Evolutionary conservation across 23 tunicate species (phyloP).

Genomic region (Halocynthia roretzi): DNA sequence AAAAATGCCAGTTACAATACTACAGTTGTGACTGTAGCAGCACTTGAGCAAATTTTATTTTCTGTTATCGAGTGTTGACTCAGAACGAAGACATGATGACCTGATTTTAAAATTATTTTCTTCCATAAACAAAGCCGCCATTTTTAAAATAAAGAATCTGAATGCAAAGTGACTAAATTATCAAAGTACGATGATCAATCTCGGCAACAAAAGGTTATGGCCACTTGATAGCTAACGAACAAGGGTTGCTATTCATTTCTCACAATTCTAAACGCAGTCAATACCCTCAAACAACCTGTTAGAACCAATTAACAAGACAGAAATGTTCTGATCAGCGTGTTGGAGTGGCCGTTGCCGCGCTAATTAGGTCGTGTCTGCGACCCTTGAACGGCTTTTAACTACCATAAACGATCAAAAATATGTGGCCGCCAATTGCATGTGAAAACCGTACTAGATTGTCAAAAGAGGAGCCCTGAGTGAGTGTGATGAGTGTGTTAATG

Average conservation of each 20-base stretch:
- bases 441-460: not conserved
- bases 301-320: constrained; percentile 8
- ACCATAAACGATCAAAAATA: not conserved
- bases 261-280: not conserved
- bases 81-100: too few species aligned
- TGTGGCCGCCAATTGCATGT: constrained; percentile 15
- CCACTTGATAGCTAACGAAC: not conserved
- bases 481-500: not conserved
- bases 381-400: constrained; percentile 8
- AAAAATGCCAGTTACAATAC: too few species aligned
- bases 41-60: too few species aligned
- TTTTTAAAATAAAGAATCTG: too few species aligned
- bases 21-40: too few species aligned
- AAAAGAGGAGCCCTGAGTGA: not conserved
- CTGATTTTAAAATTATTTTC: too few species aligned
- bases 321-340: constrained; percentile 18
- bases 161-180: too few species aligned
- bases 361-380: constrained; percentile 26
- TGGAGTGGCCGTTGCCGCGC: constrained; percentile 14
- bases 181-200: too few species aligned
- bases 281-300: constrained; percentile 4
- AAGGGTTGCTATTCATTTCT: constrained; percentile 20
- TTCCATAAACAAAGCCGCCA: too few species aligned
- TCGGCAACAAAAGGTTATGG: too few species aligned
- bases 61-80: too few species aligned